Percentiles rank a stretch among this genome's conserved stretches.
Conservation (phyloP, 2,797 vertebrate species). For the Mionectes olivaceus region DNA sequence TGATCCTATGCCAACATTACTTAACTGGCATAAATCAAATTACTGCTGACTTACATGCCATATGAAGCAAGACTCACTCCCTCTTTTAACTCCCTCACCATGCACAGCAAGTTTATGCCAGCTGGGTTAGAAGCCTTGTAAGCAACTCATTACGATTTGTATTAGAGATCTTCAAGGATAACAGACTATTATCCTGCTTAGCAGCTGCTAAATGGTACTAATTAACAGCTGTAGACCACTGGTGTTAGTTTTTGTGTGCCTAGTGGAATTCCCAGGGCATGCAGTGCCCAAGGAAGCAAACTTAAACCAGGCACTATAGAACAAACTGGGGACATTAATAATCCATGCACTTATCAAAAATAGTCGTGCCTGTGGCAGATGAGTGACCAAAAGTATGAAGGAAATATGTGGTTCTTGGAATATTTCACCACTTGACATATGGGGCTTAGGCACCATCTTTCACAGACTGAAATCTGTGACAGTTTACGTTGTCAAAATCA, state of each 20-base stretch:
- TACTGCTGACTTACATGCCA: neutral
- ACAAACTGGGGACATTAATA: neutral
- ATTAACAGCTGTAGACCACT: constrained; percentile 37
- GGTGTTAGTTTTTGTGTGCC: neutral
- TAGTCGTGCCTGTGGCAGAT: accelerated
- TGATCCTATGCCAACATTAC: neutral
- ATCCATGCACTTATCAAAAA: neutral
- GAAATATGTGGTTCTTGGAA: neutral
- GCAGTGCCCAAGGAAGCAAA: neutral
- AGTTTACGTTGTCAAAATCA: neutral
- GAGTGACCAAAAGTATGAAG: neutral
- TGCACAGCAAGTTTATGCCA: neutral
- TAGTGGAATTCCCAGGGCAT: neutral
- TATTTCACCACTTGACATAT: neutral
- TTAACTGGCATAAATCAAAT: constrained; percentile 42
- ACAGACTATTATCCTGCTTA: neutral
- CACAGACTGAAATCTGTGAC: neutral
- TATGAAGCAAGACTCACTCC: neutral
- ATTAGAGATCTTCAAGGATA: constrained; percentile 25
- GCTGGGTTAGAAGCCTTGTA: neutral
- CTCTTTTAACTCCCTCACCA: neutral
- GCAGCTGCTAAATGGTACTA: constrained; percentile 37
- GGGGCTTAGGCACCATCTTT: neutral
- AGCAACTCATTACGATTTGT: neutral
- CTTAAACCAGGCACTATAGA: neutral